Evolutionary conservation across 2,888 invertebrate species (phyloP).

Genomic region (Macrophya alboannulata): DNA sequence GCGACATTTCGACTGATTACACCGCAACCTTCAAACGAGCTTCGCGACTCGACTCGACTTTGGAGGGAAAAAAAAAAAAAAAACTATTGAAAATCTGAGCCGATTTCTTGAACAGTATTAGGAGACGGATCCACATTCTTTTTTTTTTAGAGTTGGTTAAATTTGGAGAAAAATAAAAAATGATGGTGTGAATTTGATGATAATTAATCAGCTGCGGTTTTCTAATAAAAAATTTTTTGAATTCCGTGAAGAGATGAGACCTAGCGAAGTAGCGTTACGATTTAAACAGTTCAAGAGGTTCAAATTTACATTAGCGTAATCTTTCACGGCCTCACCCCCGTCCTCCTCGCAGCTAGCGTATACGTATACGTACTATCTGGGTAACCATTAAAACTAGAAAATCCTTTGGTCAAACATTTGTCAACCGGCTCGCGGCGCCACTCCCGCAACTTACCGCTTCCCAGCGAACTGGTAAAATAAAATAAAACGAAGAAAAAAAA

Average conservation of each 20-base stretch:
- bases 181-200: background rate
- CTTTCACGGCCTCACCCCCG: background rate
- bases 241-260: background rate
- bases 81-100: background rate
- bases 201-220: background rate
- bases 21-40: conserved; percentile 61
- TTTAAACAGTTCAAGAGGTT: background rate
- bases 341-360: too few relatives aligned
- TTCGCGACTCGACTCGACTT: background rate
- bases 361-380: background rate
- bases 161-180: background rate
- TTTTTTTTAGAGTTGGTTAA: background rate
- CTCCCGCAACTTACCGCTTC: conserved; percentile 33
- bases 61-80: background rate
- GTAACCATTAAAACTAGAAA: conserved; percentile 33
- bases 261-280: background rate
- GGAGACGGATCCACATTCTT: background rate
- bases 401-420: conserved; percentile 51
- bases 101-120: conserved; percentile 15
- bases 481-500: conserved; percentile 46
- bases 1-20: conserved; percentile 75
- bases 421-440: conserved; percentile 34
- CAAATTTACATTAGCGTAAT: conserved; percentile 33
- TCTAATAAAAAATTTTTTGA: background rate
- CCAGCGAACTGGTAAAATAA: conserved; percentile 7